Evolutionary conservation across 2,113 vertebrate genomes (phyloP).

Genomic region (Marcusenius ussheri): DNA sequence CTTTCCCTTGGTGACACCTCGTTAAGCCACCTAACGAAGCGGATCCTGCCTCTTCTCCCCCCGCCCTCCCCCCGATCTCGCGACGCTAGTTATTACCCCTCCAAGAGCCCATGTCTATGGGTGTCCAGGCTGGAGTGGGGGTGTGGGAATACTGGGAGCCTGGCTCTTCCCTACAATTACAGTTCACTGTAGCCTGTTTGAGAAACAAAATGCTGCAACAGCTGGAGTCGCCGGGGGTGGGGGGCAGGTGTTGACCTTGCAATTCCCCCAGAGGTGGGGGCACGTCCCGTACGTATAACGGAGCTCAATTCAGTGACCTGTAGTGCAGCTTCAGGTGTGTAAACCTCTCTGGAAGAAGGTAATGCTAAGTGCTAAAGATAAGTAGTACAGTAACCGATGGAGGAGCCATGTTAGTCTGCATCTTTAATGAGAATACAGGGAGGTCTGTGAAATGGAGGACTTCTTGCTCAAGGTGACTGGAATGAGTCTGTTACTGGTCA

Average conservation of each 20-base stretch:
- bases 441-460: neutral
- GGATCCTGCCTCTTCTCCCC: neutral
- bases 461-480: neutral
- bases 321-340: neutral
- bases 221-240: neutral
- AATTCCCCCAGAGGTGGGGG: neutral
- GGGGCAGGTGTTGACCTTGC: neutral
- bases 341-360: neutral
- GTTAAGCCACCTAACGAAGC: neutral
- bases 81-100: slow-evolving; percentile 6
- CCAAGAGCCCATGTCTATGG: neutral
- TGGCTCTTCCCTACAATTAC: neutral
- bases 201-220: neutral
- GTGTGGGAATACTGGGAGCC: neutral
- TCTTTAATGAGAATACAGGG: neutral
- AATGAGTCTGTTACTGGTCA: neutral
- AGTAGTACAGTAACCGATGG: neutral
- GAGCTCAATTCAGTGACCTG: neutral
- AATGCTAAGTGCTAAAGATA: neutral
- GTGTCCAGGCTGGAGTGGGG: neutral
- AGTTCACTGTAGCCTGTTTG: neutral
- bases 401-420: neutral
- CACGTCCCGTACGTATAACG: neutral
- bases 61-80: neutral
- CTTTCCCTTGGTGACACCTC: neutral